Evolutionary conservation across 1,140 invertebrate genomes (phyloP).

Genomic region (Bombus turneri): DNA sequence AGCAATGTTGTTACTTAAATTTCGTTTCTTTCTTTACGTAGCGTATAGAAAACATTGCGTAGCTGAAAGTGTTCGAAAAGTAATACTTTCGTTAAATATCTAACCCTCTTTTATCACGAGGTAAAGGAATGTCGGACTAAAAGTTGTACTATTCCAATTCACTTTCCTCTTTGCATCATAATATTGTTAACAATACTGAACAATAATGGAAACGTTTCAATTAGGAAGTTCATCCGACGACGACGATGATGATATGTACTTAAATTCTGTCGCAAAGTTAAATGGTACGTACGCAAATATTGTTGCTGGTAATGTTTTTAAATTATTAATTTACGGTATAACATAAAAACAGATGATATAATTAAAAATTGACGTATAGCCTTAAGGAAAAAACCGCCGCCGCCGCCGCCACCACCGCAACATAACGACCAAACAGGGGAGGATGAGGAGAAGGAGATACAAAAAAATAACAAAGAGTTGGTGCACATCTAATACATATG

Average conservation of each 20-base stretch:
- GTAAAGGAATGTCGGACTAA: background rate
- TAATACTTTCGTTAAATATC: background rate
- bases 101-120: background rate
- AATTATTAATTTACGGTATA: background rate
- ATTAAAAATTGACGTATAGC: constrained; percentile 19
- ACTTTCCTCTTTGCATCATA: too few species aligned
- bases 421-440: background rate
- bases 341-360: background rate
- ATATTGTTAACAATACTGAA: too few species aligned
- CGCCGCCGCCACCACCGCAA: too few species aligned
- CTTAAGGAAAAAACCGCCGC: constrained; percentile 23
- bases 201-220: constrained; percentile 43
- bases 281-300: constrained; percentile 51
- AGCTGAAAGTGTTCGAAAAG: background rate
- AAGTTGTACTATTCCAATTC: background rate
- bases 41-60: background rate
- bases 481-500: background rate
- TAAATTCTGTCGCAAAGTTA: constrained; percentile 60
- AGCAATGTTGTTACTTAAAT: background rate
- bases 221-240: constrained; percentile 60
- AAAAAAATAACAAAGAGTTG: background rate
- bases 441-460: background rate
- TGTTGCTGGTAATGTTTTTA: background rate
- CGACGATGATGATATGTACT: constrained; percentile 65
- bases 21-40: background rate